Percentiles rank a stretch among this genome's conserved stretches.
Evolutionary conservation across 2,113 vertebrate species (phyloP).

Genomic region (Tonatia bakeri): DNA sequence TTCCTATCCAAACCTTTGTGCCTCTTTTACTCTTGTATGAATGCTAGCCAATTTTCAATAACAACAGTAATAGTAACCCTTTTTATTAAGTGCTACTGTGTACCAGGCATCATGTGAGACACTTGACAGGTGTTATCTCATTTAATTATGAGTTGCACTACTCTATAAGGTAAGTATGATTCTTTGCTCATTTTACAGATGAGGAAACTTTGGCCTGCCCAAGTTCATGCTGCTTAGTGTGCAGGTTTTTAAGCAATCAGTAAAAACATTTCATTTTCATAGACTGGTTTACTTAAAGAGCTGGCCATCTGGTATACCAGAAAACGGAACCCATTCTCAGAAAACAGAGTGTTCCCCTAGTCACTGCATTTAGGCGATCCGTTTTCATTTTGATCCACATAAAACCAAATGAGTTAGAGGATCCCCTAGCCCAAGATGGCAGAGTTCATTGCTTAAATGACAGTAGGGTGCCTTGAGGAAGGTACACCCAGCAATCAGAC

Average conservation of each 20-base stretch:
- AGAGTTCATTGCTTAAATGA: neutral
- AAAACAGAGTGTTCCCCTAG: neutral
- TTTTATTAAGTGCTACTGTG: neutral
- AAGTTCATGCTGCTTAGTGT: neutral
- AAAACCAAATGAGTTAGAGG: neutral
- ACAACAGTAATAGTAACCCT: neutral
- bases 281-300: neutral
- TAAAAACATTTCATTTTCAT: neutral
- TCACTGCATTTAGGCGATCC: neutral
- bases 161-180: neutral
- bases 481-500: neutral
- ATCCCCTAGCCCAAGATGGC: fast-evolving
- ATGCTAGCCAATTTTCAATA: neutral
- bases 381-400: neutral
- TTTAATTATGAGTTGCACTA: neutral
- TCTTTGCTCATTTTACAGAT: neutral
- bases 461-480: fast-evolving
- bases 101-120: neutral
- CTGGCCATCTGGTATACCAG: neutral
- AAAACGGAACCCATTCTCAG: neutral
- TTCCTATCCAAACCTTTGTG: neutral
- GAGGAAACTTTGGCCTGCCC: neutral
- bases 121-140: neutral
- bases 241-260: neutral
- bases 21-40: neutral